Evolutionary conservation across 2,113 vertebrate species (phyloP).

Genomic region (Fregata magnificens): DNA sequence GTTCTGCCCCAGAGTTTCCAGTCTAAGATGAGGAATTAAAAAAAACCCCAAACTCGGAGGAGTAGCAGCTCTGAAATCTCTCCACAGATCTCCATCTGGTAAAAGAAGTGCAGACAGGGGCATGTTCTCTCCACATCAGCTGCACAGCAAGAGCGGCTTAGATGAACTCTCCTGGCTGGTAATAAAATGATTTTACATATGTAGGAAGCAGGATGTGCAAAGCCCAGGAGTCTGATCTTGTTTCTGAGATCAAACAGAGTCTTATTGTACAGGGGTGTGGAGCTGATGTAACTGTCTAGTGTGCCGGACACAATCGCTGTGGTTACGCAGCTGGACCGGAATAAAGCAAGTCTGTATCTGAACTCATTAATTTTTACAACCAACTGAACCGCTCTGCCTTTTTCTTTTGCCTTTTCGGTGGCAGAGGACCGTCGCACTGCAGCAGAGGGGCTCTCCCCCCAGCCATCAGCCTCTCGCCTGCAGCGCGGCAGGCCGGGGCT

Average conservation of each 20-base stretch:
- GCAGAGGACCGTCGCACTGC: not conserved
- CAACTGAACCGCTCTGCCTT: slow-evolving; percentile 74
- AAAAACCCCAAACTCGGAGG: not conserved
- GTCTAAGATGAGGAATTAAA: not conserved
- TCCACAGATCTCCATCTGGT: slow-evolving; percentile 57
- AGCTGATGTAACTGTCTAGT: slow-evolving; percentile 82
- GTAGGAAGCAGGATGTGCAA: slow-evolving; percentile 83
- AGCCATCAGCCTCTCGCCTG: slow-evolving; percentile 19
- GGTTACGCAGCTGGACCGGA: slow-evolving; percentile 84
- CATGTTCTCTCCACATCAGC: slow-evolving; percentile 57
- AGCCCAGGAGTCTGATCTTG: slow-evolving; percentile 81
- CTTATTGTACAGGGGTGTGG: slow-evolving; percentile 80
- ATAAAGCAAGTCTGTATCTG: slow-evolving; percentile 81
- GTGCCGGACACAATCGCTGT: slow-evolving; percentile 77
- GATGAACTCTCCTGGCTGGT: slow-evolving; percentile 77
- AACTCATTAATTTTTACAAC: slow-evolving; percentile 85
- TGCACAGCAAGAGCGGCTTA: slow-evolving; percentile 62
- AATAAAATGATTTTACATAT: slow-evolving; percentile 79
- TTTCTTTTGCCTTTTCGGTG: slow-evolving; percentile 16
- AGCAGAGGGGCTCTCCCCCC: slow-evolving; percentile 23
- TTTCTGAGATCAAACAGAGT: slow-evolving; percentile 83
- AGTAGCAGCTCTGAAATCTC: slow-evolving; percentile 8
- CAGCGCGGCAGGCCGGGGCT: not conserved
- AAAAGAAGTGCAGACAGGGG: slow-evolving; percentile 53
- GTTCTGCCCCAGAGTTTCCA: not conserved